Base-by-base conservation (phyloP, 37 sponge, comb jelly and placozoan species). In the Tethya wilhelma region DNA sequence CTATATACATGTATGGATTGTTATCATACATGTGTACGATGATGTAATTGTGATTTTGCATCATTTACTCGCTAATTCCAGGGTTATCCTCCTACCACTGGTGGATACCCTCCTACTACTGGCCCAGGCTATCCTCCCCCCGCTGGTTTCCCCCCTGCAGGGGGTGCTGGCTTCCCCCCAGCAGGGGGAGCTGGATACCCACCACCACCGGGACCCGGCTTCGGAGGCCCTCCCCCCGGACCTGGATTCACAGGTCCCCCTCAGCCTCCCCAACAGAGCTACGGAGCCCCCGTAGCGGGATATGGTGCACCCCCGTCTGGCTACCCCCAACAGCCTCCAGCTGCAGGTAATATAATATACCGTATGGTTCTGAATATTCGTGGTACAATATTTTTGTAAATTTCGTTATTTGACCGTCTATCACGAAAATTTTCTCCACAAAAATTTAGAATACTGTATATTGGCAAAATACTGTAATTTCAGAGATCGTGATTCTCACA, bases 81-180 rank as follows among this genome's bases (percentile, higher is more conserved):
- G 75, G 75, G 75, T 38, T 75, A 77, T n/a, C 69, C 78, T 71
- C 87, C 70, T 38, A 34, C 41, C 3, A 2, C 34, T 2, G 60
- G 42, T 4, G 72, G 73, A 25, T 69, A 69, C 44, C 79, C 79
- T 64, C 79, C 86, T 29, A 49, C 86, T 86, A 2, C 65, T 36
- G 72, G 74, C 9, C 68, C 84, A 19, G 85, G 85, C 12, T 77
- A 85, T 66, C 86, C 86, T 23, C 78, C 86, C 0, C 68, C 78
- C 59, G 72, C 60, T 45, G 86, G 71, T 3, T 74, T 11, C 31
- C 59, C 59, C 59, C 74, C 59, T 56, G 38, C 74, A 9, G 38
- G 23, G 17, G 59, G 39, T 41, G 9, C 26, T 25, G 64, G 66
- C 38, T 59, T 25, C 58, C 84, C 84, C 46, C 75, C 84, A 33